These are phyloP conservation scores for Nipponia nippon DNA, from an alignment of 2,113 vertebrate species.

Conservation along the genomic window DNA sequence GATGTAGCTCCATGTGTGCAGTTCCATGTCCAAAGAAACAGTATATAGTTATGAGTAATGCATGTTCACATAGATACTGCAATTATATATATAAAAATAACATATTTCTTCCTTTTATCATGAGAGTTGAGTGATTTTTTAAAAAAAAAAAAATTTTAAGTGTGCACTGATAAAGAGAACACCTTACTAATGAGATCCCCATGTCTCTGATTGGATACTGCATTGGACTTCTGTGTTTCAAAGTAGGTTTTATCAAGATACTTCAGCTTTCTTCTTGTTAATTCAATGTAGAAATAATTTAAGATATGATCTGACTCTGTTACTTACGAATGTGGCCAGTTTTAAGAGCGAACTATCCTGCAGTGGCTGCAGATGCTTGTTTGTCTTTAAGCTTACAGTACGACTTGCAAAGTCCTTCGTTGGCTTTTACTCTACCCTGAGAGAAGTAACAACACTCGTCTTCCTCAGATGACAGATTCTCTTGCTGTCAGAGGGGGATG, in stretches of 20 bases:
- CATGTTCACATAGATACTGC: not conserved
- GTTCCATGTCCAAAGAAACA: not conserved
- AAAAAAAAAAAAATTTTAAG: not conserved
- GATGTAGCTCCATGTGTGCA: not conserved
- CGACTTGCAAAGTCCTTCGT: not conserved
- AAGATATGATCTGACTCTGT: not conserved
- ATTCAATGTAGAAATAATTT: not conserved
- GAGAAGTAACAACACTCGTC: not conserved
- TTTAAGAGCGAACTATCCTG: not conserved
- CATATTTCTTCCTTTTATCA: not conserved
- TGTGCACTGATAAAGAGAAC: not conserved
- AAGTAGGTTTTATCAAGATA: not conserved
- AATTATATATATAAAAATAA: not conserved
- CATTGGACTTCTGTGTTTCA: not conserved
- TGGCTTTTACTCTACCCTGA: not conserved
- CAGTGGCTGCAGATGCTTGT: not conserved
- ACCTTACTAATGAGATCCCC: not conserved
- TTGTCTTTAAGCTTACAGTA: not conserved
- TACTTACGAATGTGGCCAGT: not conserved
- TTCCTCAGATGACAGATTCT: not conserved
- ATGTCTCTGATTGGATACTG: not conserved
- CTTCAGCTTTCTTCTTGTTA: not conserved
- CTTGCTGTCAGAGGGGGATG: not conserved
- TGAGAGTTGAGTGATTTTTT: not conserved
- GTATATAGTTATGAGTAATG: not conserved